Evolutionary conservation across 2,797 vertebrate genomes (phyloP).

Genomic region (Garrulus glandarius): DNA sequence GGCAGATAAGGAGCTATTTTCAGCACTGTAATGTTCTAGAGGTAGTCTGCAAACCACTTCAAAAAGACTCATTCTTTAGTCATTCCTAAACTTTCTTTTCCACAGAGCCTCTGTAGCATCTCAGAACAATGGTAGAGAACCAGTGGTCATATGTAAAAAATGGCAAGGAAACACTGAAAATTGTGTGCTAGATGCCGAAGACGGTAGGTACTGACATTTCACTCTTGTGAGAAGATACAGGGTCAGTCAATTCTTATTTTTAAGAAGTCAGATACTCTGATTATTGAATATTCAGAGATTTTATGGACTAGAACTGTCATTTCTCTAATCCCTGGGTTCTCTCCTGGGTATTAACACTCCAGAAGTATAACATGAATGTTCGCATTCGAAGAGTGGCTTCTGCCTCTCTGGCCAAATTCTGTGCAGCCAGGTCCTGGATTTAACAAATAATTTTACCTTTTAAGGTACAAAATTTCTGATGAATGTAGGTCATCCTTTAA

Average conservation of each 20-base stretch:
- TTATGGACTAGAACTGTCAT: not conserved
- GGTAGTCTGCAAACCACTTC: not conserved
- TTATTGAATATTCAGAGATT: not conserved
- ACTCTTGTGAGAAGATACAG: not conserved
- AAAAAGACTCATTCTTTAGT: not conserved
- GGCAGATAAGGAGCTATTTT: conserved; percentile 57
- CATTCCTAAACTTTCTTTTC: conserved; percentile 8
- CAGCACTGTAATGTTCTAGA: conserved; percentile 20
- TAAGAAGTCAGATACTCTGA: not conserved
- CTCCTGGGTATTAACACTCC: not conserved
- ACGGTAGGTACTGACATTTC: not conserved
- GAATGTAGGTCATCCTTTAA: not conserved
- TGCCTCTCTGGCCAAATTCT: not conserved
- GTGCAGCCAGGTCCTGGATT: not conserved
- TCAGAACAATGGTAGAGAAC: not conserved
- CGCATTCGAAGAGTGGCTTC: not conserved
- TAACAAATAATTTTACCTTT: not conserved
- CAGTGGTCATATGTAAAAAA: not conserved
- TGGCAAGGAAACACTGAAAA: not conserved
- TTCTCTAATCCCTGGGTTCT: not conserved
- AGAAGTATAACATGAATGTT: not conserved
- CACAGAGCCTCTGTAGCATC: not conserved
- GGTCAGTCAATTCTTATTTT: not conserved
- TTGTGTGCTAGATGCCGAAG: not conserved
- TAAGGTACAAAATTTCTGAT: not conserved